Conservation (phyloP, 2,888 invertebrate genomes). For the Orgyia antiqua region DNA sequence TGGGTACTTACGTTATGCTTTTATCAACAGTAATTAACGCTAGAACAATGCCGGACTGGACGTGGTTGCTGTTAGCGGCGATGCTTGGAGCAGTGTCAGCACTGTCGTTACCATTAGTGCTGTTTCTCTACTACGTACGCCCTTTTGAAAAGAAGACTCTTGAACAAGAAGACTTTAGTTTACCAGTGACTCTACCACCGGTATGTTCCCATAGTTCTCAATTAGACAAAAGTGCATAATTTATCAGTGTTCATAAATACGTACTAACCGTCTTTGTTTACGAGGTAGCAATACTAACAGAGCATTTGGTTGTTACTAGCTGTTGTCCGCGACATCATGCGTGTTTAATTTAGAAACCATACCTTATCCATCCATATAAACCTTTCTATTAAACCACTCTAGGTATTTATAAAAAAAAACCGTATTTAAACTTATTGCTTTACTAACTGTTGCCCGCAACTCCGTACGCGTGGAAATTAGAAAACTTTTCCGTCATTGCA, state of each 20-base stretch:
- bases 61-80: constrained; percentile 61
- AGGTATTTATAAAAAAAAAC: too few relatives aligned
- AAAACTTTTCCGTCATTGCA: too few relatives aligned
- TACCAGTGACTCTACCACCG: constrained; percentile 58
- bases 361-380: too few relatives aligned
- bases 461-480: too few relatives aligned
- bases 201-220: constrained; percentile 46
- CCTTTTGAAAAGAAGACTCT: constrained; percentile 51
- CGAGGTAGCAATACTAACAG: too few relatives aligned
- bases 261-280: too few relatives aligned
- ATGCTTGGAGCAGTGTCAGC: constrained; percentile 58
- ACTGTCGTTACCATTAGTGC: constrained; percentile 49
- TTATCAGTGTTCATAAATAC: neutral
- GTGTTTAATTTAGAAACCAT: too few relatives aligned
- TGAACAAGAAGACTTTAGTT: constrained; percentile 35
- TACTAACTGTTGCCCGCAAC: too few relatives aligned
- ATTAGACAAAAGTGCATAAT: neutral
- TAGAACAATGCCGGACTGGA: constrained; percentile 67
- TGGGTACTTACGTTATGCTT: neutral
- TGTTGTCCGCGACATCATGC: too few relatives aligned
- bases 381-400: too few relatives aligned
- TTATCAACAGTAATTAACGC: constrained; percentile 20
- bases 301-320: too few relatives aligned
- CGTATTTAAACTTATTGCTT: too few relatives aligned
- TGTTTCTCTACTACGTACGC: constrained; percentile 56